phyloP scores from a whole-genome alignment of 2,113 vertebrate genomes.

The Eolophus roseicapilla region DNA sequence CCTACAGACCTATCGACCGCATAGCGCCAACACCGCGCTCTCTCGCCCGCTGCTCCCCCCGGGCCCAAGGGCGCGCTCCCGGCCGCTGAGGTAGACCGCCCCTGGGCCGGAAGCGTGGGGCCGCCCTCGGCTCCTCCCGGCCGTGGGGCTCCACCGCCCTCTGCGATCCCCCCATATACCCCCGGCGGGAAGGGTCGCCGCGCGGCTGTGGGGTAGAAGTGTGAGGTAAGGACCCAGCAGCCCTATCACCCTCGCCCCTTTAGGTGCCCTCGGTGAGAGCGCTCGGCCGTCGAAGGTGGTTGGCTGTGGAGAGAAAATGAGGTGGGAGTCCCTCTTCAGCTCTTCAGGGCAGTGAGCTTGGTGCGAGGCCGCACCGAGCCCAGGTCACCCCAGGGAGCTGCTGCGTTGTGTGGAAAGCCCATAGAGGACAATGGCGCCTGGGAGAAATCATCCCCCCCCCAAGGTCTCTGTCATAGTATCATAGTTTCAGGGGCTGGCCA shows the following conservation, averaged over 20 bases:
- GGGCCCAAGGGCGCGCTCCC: fast-evolving
- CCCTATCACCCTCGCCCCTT: not conserved
- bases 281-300: not conserved
- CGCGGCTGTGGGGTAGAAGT: not conserved
- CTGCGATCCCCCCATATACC: fast-evolving
- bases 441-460: not conserved
- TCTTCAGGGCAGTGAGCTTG: not conserved
- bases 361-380: fast-evolving
- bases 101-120: not conserved
- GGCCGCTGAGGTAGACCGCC: not conserved
- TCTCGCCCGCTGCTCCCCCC: not conserved
- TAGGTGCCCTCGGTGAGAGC: fast-evolving
- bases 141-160: not conserved
- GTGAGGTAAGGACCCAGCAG: too few relatives aligned
- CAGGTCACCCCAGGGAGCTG: too few relatives aligned
- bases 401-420: not conserved
- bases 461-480: not conserved
- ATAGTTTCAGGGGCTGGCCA: not conserved
- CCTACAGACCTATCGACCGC: not conserved
- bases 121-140: not conserved
- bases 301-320: not conserved
- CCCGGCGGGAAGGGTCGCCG: fast-evolving
- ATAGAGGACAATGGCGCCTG: fast-evolving
- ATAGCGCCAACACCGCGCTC: not conserved
- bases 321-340: fast-evolving